A percentile compares a stretch with the other conserved stretches of the same genome.
Evolutionary conservation across 2,113 vertebrate genomes (phyloP).

Genomic region (Butorides virescens): DNA sequence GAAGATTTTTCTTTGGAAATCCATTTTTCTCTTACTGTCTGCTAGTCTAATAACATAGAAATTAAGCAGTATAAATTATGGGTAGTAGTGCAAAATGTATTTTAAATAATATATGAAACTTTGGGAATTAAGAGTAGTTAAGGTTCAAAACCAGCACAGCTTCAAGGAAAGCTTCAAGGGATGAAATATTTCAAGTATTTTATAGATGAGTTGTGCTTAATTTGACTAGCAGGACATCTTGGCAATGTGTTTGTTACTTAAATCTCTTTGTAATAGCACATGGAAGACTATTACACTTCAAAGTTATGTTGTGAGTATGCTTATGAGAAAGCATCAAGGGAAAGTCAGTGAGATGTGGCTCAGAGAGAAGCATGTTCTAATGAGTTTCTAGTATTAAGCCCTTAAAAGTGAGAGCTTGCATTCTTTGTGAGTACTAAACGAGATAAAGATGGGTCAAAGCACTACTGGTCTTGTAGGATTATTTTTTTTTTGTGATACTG

Average conservation of each 20-base stretch:
- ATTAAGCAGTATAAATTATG: background rate
- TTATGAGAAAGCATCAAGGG: background rate
- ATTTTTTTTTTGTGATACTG: background rate
- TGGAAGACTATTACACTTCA: background rate
- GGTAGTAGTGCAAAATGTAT: background rate
- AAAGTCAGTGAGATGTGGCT: background rate
- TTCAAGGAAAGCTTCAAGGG: background rate
- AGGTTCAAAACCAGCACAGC: background rate
- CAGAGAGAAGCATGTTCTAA: background rate
- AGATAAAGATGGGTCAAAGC: background rate
- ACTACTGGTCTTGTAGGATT: background rate
- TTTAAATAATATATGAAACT: background rate
- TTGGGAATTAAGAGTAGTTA: background rate
- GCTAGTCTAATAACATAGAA: background rate
- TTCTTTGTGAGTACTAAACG: background rate
- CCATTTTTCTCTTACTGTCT: background rate
- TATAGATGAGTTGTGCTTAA: too few relatives aligned
- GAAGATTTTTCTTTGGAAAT: background rate
- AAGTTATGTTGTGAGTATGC: rapidly evolving
- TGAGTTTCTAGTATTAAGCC: background rate
- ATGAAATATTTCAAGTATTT: background rate
- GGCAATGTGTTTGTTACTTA: background rate
- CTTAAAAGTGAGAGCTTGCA: background rate
- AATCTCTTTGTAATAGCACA: background rate
- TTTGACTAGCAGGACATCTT: background rate